Conservation (phyloP, 2,797 vertebrate genomes). For the Heliangelus exortis region DNA sequence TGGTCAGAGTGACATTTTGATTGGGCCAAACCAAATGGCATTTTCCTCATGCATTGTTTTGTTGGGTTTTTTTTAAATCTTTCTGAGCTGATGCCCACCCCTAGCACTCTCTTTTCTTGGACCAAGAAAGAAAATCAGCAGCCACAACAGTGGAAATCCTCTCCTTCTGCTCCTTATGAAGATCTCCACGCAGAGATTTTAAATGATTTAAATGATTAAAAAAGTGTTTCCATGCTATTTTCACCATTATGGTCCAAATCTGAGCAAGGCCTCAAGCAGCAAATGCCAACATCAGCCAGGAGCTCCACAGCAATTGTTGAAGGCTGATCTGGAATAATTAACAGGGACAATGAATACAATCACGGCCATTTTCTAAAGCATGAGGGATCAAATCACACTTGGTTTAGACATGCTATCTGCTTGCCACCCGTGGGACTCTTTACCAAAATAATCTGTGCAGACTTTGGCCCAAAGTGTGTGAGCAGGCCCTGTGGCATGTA, state of each 20-base stretch:
- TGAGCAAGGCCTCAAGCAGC: slow-evolving; percentile 44
- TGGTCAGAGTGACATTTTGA: slow-evolving; percentile 69
- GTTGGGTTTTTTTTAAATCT: slow-evolving; percentile 8
- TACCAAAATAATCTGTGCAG: not conserved
- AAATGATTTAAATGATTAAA: slow-evolving; percentile 15
- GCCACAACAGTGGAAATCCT: not conserved
- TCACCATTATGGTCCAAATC: slow-evolving; percentile 49
- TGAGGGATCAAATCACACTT: not conserved
- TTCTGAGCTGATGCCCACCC: slow-evolving; percentile 6
- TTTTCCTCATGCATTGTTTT: slow-evolving; percentile 30
- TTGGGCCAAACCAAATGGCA: slow-evolving; percentile 59
- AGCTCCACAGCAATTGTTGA: slow-evolving; percentile 67
- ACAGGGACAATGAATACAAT: slow-evolving; percentile 48
- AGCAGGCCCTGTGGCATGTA: not conserved
- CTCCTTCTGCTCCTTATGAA: not conserved
- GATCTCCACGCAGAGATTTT: not conserved
- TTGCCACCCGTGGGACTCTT: not conserved
- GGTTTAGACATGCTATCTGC: not conserved
- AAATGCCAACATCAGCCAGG: slow-evolving; percentile 59
- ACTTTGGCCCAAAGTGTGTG: not conserved
- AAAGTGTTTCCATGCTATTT: slow-evolving; percentile 44
- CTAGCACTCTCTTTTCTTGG: not conserved
- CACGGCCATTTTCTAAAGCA: not conserved
- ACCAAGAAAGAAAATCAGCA: not conserved
- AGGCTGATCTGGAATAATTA: slow-evolving; percentile 67